phyloP scores from a whole-genome alignment of 2,888 invertebrate genomes.

The Polia nebulosa region DNA sequence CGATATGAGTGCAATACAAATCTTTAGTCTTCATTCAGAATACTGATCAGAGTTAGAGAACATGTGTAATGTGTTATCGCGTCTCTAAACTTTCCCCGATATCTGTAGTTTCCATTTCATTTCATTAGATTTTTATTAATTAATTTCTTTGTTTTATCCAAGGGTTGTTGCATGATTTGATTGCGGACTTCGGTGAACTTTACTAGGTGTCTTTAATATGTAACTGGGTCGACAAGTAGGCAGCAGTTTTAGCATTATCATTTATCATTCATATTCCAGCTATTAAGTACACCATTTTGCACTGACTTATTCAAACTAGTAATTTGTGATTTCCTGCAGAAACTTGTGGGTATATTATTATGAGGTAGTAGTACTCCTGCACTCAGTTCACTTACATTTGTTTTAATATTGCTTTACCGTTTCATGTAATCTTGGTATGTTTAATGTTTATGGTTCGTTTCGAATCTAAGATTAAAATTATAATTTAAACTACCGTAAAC shows the following conservation, averaged over 20 bases:
- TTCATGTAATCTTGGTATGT: conserved; percentile 29
- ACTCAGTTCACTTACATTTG: conserved; percentile 17
- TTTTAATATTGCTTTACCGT: conserved; percentile 31
- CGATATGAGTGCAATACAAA: conserved; percentile 61
- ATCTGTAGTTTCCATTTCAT: conserved; percentile 61
- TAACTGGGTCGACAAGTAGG: conserved; percentile 56
- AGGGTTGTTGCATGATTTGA: conserved; percentile 22
- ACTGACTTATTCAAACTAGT: conserved; percentile 39
- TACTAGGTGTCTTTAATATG: conserved; percentile 47
- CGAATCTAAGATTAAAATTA: conserved; percentile 39
- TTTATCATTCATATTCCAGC: conserved; percentile 51
- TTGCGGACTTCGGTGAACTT: conserved; percentile 18
- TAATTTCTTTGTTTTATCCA: neutral
- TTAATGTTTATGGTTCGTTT: conserved; percentile 41
- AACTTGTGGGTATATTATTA: conserved; percentile 28
- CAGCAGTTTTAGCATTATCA: conserved; percentile 43
- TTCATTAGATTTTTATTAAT: conserved; percentile 15
- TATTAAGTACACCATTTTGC: conserved; percentile 27
- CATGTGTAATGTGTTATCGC: conserved; percentile 59
- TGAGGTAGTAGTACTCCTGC: neutral
- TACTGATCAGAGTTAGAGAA: conserved; percentile 60
- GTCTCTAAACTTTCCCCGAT: conserved; percentile 69
- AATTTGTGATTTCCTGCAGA: conserved; percentile 49
- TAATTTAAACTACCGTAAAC: conserved; percentile 22
- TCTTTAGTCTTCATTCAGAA: conserved; percentile 63